A percentile compares a stretch with the other conserved stretches of the same genome.
These are phyloP conservation scores for Bubo scandiacus DNA, from an alignment of 2,113 vertebrate genomes.

Conservation along the genomic window DNA sequence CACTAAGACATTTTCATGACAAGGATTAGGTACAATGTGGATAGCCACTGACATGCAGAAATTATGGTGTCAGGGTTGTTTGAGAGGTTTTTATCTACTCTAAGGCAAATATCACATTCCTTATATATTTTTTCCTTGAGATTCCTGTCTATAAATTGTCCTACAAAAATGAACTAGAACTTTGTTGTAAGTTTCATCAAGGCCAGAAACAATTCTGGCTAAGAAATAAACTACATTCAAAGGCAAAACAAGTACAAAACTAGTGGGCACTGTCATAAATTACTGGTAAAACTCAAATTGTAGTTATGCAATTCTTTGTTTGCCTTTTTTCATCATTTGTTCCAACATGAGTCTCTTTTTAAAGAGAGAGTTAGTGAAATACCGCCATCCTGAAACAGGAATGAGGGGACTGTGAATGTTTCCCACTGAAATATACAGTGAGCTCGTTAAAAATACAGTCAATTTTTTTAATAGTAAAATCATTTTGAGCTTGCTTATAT, in stretches of 20 bases:
- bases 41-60: background rate
- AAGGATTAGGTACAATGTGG: background rate
- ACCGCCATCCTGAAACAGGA: background rate
- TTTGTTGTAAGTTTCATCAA: background rate
- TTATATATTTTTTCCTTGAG: background rate
- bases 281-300: background rate
- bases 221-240: background rate
- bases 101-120: background rate
- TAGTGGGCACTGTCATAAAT: background rate
- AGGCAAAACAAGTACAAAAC: background rate
- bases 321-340: background rate
- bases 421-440: conserved; percentile 31
- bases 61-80: background rate
- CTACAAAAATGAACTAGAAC: background rate
- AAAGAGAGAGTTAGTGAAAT: background rate
- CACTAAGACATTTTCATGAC: background rate
- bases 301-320: background rate
- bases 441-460: conserved; percentile 50
- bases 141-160: background rate
- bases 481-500: conserved; percentile 42
- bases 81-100: background rate
- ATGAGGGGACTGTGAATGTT: background rate
- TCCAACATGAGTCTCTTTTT: background rate
- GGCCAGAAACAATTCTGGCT: background rate
- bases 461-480: conserved; percentile 44